Evolutionary conservation across 2,797 vertebrate genomes (phyloP).

Genomic region (Mormyrops boulengeri): DNA sequence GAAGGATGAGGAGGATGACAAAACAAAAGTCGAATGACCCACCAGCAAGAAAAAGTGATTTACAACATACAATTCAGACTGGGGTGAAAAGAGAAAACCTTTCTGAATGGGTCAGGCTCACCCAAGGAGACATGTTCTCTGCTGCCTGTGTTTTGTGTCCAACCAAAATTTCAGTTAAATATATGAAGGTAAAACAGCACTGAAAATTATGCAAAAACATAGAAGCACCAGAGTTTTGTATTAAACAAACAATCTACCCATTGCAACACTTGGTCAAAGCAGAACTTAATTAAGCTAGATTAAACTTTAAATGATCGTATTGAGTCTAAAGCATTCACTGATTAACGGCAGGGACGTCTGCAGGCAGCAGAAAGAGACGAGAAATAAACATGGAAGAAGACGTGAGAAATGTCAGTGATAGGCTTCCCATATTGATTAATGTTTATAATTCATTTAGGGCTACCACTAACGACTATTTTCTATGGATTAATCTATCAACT

Average conservation of each 20-base stretch:
- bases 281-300: background rate
- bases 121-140: background rate
- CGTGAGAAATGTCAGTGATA: background rate
- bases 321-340: background rate
- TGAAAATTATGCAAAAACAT: background rate
- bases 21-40: background rate
- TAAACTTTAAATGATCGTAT: background rate
- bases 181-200: background rate
- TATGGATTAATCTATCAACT: too few species aligned
- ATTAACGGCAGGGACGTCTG: background rate
- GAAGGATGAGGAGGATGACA: background rate
- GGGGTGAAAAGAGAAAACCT: background rate
- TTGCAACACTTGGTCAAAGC: background rate
- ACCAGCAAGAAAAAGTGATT: background rate
- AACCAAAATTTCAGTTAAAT: background rate
- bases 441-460: background rate
- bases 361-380: background rate
- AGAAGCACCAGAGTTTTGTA: background rate
- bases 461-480: background rate
- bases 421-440: background rate
- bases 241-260: background rate
- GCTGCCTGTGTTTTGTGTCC: background rate
- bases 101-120: background rate
- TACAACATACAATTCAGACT: background rate
- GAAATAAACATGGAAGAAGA: background rate